A percentile compares a stretch with the other conserved stretches of the same genome.
phyloP scores from a whole-genome alignment of 2,888 invertebrate genomes.

The Limenitis camilla region DNA sequence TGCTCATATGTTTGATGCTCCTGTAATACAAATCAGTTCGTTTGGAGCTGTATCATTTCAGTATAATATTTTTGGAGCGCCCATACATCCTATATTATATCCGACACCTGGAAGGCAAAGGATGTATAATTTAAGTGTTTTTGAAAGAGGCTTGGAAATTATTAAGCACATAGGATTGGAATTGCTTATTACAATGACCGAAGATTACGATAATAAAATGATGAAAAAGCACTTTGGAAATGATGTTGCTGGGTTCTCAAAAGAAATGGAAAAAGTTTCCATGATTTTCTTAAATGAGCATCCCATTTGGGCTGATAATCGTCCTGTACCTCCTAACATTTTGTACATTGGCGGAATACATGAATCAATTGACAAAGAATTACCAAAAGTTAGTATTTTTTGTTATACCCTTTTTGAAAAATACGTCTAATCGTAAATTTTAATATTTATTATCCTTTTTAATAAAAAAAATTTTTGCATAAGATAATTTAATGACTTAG shows the following conservation, averaged over 20 bases:
- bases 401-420: too few relatives aligned
- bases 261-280: constrained; percentile 37
- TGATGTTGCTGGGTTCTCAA: constrained; percentile 20
- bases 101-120: constrained; percentile 16
- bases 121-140: constrained; percentile 24
- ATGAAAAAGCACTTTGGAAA: constrained; percentile 16
- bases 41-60: constrained; percentile 16
- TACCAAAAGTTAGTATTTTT: constrained; percentile 38
- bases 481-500: too few relatives aligned
- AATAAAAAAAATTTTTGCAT: too few relatives aligned
- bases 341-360: constrained; percentile 56
- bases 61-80: constrained; percentile 19
- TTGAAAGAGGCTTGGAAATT: constrained; percentile 27
- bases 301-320: constrained; percentile 40
- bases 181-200: neutral
- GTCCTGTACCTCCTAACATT: constrained; percentile 49
- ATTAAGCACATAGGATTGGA: constrained; percentile 9
- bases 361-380: constrained; percentile 37
- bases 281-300: constrained; percentile 49
- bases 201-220: constrained; percentile 15
- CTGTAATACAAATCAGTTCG: constrained; percentile 24
- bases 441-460: too few relatives aligned
- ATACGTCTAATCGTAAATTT: too few relatives aligned
- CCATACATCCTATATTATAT: constrained; percentile 23
- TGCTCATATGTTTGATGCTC: constrained; percentile 23